Evolutionary conservation across 2,797 vertebrate species (phyloP), one percentile per base, ranked within the genome.

Genomic region (Iguana delicatissima): DNA sequence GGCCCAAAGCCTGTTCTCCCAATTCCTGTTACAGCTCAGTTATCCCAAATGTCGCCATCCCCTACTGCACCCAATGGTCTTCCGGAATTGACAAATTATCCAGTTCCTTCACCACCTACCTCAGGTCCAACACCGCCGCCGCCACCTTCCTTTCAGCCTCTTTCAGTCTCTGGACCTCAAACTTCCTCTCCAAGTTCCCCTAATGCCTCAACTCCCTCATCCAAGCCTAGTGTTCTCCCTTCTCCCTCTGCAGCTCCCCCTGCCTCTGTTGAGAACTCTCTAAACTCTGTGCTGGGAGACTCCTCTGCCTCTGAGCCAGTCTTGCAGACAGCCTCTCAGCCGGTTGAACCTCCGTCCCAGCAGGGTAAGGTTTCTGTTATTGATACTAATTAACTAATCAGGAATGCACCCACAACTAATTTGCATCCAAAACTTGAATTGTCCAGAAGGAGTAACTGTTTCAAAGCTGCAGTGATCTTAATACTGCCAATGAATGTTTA

Each of bases 221-320:
- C 98, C 98, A 99, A 98, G 98, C 98, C 98, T 98, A 98, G 98
- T 98, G 98, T 98, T 98, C 97, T 99, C 97, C 98, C 98, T 98
- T 99, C 98, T 99, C 98, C 99, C 98, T 98, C 98, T 98, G 98
- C 99, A 99, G 99, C 98, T 97, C 97, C 98, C 98, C 98, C 98
- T 96, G 98, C 98, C 97, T 98, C 97, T 98, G 94, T 96, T 97
- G 98, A 98, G 97, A 98, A 97, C 95, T 98, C 98, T 98, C 97
- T 98, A 98, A 98, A 98, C 97, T 98, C 97, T 97, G 97, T 97
- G 97, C 97, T 98, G 97, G 98, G 98, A 97, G 97, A 97, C 97
- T 97, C 97, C 97, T 97, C 97, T 98, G 97, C 98, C 97, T 97
- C 98, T 97, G 98, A 98, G 97, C 98, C 97, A 96, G 97, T 97